phyloP scores from a whole-genome alignment of 2,888 invertebrate species.

The Steromphala cineraria region DNA sequence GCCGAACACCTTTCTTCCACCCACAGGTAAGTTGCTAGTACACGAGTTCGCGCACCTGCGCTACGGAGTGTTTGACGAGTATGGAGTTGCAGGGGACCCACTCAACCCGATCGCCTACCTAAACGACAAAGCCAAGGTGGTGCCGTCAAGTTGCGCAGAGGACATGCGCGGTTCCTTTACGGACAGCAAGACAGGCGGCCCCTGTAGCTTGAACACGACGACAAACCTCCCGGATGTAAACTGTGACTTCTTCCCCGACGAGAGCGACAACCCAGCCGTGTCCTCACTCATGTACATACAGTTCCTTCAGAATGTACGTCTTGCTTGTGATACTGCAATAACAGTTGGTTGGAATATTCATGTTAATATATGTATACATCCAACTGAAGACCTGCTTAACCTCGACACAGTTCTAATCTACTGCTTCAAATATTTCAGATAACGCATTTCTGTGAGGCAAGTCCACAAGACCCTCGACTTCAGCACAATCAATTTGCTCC shows the following conservation, averaged over 20 bases:
- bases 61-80: slow-evolving; percentile 26
- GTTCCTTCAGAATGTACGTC: background rate
- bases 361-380: background rate
- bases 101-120: background rate
- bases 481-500: background rate
- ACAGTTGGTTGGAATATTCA: too few relatives aligned
- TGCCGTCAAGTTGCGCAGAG: background rate
- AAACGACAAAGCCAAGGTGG: background rate
- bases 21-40: slow-evolving; percentile 18
- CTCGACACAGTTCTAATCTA: background rate
- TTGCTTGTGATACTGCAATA: too few relatives aligned
- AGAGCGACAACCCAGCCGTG: background rate
- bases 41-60: slow-evolving; percentile 25
- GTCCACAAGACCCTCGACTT: background rate
- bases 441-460: background rate
- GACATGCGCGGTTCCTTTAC: background rate
- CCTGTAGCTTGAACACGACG: background rate
- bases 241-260: background rate
- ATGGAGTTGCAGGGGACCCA: background rate
- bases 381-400: background rate
- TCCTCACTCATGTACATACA: background rate
- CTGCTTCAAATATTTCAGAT: background rate
- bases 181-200: background rate
- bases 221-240: background rate
- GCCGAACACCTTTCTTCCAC: too few relatives aligned